phyloP scores from a whole-genome alignment of 1,140 invertebrate species.

The Nautilus pompilius region DNA sequence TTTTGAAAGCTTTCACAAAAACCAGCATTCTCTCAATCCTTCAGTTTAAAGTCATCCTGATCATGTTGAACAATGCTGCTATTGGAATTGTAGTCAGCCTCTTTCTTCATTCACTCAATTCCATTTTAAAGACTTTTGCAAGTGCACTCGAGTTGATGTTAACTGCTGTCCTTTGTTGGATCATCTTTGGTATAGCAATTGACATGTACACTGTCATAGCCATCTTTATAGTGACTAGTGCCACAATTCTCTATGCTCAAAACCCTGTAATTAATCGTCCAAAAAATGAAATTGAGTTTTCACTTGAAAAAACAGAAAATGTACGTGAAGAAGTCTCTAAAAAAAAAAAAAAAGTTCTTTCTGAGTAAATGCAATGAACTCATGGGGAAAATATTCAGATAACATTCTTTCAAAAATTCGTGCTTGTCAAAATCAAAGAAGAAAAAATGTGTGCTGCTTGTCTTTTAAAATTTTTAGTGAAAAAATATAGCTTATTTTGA shows the following conservation, averaged over 20 bases:
- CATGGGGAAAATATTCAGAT: no score
- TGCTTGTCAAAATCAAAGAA: no score
- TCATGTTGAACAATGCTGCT: constrained; percentile 85
- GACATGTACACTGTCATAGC: constrained; percentile 77
- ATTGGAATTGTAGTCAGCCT: constrained; percentile 93
- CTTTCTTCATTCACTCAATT: constrained; percentile 89
- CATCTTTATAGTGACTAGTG: constrained; percentile 78
- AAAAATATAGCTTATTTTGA: no score
- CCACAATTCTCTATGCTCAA: constrained; percentile 83
- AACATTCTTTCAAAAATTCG: no score
- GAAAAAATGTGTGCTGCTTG: no score
- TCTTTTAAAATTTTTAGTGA: no score
- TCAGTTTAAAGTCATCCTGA: constrained; percentile 70
- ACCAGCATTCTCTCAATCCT: constrained; percentile 60
- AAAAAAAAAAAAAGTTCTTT: no score
- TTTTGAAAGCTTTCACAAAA: constrained; percentile 28
- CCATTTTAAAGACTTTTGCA: constrained; percentile 94
- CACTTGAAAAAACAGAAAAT: no score
- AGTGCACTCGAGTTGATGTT: constrained; percentile 89
- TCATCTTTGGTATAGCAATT: constrained; percentile 85
- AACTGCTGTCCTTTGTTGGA: constrained; percentile 83
- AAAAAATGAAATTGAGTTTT: constrained; percentile 15
- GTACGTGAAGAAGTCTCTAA: no score
- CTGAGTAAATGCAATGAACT: no score
- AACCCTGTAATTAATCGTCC: constrained; percentile 71